Evolutionary conservation across 2,113 vertebrate genomes (phyloP).

Genomic region (Sula dactylatra): DNA sequence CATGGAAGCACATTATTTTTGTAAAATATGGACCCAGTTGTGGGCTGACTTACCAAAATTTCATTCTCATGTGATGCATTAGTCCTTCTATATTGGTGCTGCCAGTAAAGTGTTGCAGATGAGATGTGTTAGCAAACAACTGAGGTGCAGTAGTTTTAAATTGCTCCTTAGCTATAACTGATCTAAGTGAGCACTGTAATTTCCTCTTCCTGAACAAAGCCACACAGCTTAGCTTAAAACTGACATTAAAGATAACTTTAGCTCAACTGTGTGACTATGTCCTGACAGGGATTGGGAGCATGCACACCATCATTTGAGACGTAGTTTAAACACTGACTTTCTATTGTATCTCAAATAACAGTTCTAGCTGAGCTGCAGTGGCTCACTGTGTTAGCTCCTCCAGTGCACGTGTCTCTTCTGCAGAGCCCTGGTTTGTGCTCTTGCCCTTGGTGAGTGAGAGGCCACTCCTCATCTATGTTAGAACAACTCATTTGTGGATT

Average conservation of each 20-base stretch:
- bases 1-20: not conserved
- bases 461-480: not conserved
- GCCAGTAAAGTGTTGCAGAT: not conserved
- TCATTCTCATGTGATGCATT: not conserved
- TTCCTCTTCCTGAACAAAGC: not conserved
- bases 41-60: not conserved
- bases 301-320: not conserved
- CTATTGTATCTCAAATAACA: not conserved
- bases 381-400: not conserved
- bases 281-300: not conserved
- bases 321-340: not conserved
- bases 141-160: not conserved
- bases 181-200: not conserved
- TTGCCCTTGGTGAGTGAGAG: not conserved
- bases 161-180: not conserved
- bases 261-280: not conserved
- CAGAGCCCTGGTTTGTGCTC: not conserved
- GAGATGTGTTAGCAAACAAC: not conserved
- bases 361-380: not conserved
- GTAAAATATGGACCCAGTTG: not conserved
- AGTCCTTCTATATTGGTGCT: not conserved
- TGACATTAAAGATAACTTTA: not conserved
- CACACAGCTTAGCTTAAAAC: not conserved
- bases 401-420: not conserved
- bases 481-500: not conserved